Percentiles rank a stretch among this genome's conserved stretches.
These are phyloP conservation scores for Galeruca laticollis DNA, from an alignment of 2,888 invertebrate species.

Conservation along the genomic window DNA sequence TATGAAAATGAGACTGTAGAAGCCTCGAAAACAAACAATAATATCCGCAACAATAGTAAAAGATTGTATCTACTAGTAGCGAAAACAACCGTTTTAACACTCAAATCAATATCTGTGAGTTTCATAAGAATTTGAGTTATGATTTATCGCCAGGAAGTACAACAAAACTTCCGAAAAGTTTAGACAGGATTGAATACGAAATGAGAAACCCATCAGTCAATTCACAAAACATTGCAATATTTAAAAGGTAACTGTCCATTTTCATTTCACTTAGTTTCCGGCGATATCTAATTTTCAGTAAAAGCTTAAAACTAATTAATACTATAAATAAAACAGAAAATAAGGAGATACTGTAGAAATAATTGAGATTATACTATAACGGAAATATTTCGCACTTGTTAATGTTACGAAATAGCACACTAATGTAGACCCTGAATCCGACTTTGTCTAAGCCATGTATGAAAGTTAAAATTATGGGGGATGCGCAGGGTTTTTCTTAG, in stretches of 20 bases:
- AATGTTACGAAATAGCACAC: no score
- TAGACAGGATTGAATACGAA: conserved; percentile 6
- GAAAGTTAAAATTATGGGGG: no score
- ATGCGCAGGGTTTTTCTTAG: no score
- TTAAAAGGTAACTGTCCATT: conserved; percentile 20
- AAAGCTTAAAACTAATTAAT: background rate
- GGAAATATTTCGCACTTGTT: no score
- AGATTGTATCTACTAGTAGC: background rate
- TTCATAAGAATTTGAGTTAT: conserved; percentile 3
- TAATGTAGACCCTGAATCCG: no score
- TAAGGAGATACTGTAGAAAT: no score
- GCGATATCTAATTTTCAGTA: background rate
- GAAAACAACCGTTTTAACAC: conserved; percentile 2
- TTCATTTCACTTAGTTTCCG: conserved; percentile 10
- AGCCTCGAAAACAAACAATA: no score
- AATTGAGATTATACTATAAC: no score
- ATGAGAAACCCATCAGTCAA: conserved; percentile 22
- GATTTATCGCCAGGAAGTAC: conserved; percentile 14
- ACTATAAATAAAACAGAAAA: background rate
- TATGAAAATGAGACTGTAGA: no score
- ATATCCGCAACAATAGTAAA: no score
- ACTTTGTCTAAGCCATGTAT: no score
- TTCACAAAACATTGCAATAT: conserved; percentile 17
- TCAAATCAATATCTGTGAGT: conserved; percentile 9
- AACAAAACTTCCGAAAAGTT: conserved; percentile 21